Evolutionary conservation across 2,113 vertebrate genomes (phyloP), one percentile per base, ranked within the genome.

Genomic region (Cichladusa arquata): DNA sequence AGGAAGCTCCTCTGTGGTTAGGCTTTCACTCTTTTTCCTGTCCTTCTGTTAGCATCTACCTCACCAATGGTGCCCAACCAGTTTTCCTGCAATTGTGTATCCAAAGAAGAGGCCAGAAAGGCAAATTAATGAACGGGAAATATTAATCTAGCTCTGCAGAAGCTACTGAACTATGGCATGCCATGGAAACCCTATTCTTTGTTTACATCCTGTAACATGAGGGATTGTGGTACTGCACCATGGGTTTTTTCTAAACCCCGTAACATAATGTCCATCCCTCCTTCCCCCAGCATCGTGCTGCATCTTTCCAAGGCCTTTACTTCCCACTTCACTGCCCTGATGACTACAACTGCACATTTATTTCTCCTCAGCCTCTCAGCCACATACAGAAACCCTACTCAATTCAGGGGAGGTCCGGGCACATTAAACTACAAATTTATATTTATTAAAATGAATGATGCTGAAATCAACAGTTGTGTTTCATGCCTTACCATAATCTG

Each of bases 401-500:
- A 50, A 22, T 58, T 70, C 34, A 57, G 50, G 36, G 69, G 28
- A 57, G 12, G 2, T 73, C 54, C 62, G 38, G 70, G 10, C 38
- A 66, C 5, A 19, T 26, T 29, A 65, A 70, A 24, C 11, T 15
- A 40, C 6, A 42, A 50, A 24, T 53, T 70, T 81, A 25, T 51
- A 8, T 28, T 62, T 57, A 14, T 44, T 36, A 19, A 54, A 67
- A 88, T 29, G 10, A 53, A 23, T 3, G 12, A 20, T 48, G 14
- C 48, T 92, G 64, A 53, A 56, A 66, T 33, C 0, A 2, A 25
- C 11, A 51, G 25, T 28, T 34, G 10, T 40, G 15, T 77, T 69
- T 62, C 31, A 14, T 57, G 64, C 15, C 96, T 96, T 92, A 98
- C 98, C 97, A 22, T 97, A 98, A 88, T 98, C 96, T 1, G 76